Percentiles rank a stretch among this genome's conserved stretches.
Evolutionary conservation across 1,140 invertebrate species (phyloP).

Genomic region (Brachionus koreanus): DNA sequence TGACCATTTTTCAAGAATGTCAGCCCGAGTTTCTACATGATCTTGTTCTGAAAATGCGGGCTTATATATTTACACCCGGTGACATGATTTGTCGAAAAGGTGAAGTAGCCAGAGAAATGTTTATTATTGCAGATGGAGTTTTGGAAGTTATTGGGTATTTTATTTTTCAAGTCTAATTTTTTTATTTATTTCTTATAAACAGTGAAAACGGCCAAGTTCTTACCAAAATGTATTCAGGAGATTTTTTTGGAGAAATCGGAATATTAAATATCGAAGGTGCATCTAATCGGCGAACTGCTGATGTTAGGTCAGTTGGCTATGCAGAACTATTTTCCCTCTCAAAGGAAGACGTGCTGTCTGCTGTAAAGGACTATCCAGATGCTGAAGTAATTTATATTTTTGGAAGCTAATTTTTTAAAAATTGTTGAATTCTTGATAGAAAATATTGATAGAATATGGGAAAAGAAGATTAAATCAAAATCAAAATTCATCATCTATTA

Average conservation of each 20-base stretch:
- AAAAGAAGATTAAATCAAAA: conserved; percentile 26
- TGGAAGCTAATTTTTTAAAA: background rate
- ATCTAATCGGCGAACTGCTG: conserved; percentile 87
- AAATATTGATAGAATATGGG: conserved; percentile 38
- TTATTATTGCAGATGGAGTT: conserved; percentile 93
- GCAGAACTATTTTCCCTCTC: conserved; percentile 90
- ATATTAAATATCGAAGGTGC: conserved; percentile 86
- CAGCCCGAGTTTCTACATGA: conserved; percentile 94
- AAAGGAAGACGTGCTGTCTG: conserved; percentile 84
- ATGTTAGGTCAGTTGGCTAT: conserved; percentile 89
- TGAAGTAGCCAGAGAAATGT: conserved; percentile 92
- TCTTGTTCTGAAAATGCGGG: conserved; percentile 93
- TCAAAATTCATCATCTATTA: conserved; percentile 11
- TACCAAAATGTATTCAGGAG: conserved; percentile 91
- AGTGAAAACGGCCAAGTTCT: conserved; percentile 86
- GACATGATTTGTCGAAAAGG: conserved; percentile 91
- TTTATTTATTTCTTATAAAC: conserved; percentile 44
- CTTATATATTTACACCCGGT: conserved; percentile 92
- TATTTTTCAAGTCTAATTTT: conserved; percentile 39
- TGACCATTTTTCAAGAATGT: conserved; percentile 85
- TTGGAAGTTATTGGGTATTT: conserved; percentile 73
- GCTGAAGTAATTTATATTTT: conserved; percentile 69
- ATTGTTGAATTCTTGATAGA: background rate
- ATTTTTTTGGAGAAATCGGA: conserved; percentile 96
- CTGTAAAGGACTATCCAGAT: conserved; percentile 93